These are phyloP conservation scores for Emydura subglobosa DNA, from an alignment of 2,113 vertebrate genomes.

Conservation along the genomic window DNA sequence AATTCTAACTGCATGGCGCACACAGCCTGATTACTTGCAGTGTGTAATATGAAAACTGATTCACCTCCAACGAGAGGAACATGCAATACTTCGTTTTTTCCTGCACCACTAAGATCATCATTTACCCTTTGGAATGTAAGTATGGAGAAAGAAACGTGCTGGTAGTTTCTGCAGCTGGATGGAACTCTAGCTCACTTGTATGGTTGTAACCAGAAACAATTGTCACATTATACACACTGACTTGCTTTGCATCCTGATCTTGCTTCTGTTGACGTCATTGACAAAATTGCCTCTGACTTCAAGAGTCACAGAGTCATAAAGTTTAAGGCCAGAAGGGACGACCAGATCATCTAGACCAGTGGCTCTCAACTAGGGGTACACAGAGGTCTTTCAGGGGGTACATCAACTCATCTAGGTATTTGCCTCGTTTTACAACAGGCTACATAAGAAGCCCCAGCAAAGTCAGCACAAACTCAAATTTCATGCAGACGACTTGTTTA, in stretches of 20 bases:
- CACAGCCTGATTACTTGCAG: neutral
- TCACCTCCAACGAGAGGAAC: rapidly evolving
- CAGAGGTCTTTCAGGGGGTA: too few species aligned
- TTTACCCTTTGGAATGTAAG: neutral
- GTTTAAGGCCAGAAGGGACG: neutral
- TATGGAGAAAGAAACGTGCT: rapidly evolving
- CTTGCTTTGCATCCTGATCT: rapidly evolving
- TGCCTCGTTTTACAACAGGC: too few species aligned
- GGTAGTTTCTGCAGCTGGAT: neutral
- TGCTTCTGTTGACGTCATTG: neutral
- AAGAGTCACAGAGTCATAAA: neutral
- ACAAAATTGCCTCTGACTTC: neutral
- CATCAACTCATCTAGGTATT: too few species aligned
- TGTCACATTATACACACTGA: neutral
- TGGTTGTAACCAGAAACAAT: neutral
- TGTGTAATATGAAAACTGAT: rapidly evolving
- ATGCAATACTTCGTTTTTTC: neutral
- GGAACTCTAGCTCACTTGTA: neutral
- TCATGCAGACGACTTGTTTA: too few species aligned
- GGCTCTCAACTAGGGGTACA: too few species aligned
- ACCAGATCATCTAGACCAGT: neutral
- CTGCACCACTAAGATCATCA: neutral
- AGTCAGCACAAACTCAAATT: too few species aligned
- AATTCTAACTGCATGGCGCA: rapidly evolving
- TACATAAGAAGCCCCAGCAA: too few species aligned